Evolutionary conservation across 2,888 invertebrate genomes (phyloP), one percentile per base, ranked within the genome.

Genomic region (Piscicola geometra): DNA sequence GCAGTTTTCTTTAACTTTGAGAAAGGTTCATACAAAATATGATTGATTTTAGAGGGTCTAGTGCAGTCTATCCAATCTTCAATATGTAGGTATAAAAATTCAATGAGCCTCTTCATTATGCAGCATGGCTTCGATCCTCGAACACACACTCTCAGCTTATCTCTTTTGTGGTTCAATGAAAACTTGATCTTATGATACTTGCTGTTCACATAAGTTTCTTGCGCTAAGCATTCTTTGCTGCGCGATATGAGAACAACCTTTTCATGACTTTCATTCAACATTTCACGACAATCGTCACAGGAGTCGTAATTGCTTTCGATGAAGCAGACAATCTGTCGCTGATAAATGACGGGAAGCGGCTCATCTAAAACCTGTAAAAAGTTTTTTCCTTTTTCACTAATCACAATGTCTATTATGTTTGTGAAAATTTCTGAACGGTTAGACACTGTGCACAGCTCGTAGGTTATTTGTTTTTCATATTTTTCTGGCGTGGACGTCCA

Each of bases 381-480:
- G 28, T 75, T 60, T n/a, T 77, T 56, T 1, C 80, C 80, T 33
- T 78, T 77, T n/a, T 60, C 33, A 71, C 73, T 79, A 47, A 80
- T 72, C 33, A 75, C 50, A 47, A 78, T 41, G 9, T 64, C 33
- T 32, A 80, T 69, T 25, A 80, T 72, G 30, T 79, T 78, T 15
- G 70, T 75, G 77, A 80, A 80, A 71, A 79, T 35, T 32, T 76
- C 66, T 21, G 79, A 75, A 33, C 76, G 76, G 3, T 71, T 56
- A 1, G 66, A 50, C 41, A 77, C 69, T 21, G 80, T 56, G 2
- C 30, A 50, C n/a, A 80, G 76, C 56, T 80, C 80, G 66, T 77
- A 79, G 1, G 80, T 79, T 18, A 80, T 77, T 78, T 80, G 80
- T 60, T 78, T 80, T 75, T 80, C 80, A 56, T 79, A 79, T 77